These are phyloP conservation scores for Phylloscopus whistleri DNA, from an alignment of 2,113 vertebrate species.

Conservation along the genomic window DNA sequence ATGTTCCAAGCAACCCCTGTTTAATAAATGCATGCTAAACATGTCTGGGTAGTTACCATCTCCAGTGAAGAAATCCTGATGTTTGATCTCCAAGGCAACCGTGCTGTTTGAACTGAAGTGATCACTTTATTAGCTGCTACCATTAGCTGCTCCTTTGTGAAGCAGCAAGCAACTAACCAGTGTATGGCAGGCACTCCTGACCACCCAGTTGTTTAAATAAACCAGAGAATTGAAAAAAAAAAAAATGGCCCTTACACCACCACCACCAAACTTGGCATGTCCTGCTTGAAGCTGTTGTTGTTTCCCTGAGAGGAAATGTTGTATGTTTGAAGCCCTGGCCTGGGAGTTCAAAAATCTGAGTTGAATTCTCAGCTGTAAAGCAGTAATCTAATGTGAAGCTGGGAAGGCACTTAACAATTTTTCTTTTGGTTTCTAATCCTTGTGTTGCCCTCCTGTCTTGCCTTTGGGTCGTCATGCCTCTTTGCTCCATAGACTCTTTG, in stretches of 20 bases:
- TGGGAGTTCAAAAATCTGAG: not conserved
- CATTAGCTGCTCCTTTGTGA: conserved; percentile 11
- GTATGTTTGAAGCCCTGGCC: not conserved
- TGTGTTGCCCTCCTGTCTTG: not conserved
- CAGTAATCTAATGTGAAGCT: not conserved
- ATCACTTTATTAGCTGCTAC: not conserved
- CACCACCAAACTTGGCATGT: not conserved
- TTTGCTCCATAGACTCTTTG: not conserved
- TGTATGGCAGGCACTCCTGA: not conserved
- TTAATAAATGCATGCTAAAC: not conserved
- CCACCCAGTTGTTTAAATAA: conserved; percentile 53
- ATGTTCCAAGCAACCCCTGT: not conserved
- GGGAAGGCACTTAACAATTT: not conserved
- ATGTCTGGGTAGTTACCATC: not conserved
- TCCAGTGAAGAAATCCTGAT: not conserved
- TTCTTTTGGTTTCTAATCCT: not conserved
- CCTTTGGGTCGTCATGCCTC: accelerated
- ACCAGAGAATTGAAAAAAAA: not conserved
- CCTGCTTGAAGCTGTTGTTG: not conserved
- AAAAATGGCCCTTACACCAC: not conserved
- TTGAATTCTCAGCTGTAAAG: not conserved
- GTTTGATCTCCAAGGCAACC: not conserved
- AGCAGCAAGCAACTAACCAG: not conserved
- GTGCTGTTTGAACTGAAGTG: not conserved
- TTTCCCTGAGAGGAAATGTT: not conserved